phyloP scores from a whole-genome alignment of 2,888 invertebrate genomes.

The Thereva nobilitata region DNA sequence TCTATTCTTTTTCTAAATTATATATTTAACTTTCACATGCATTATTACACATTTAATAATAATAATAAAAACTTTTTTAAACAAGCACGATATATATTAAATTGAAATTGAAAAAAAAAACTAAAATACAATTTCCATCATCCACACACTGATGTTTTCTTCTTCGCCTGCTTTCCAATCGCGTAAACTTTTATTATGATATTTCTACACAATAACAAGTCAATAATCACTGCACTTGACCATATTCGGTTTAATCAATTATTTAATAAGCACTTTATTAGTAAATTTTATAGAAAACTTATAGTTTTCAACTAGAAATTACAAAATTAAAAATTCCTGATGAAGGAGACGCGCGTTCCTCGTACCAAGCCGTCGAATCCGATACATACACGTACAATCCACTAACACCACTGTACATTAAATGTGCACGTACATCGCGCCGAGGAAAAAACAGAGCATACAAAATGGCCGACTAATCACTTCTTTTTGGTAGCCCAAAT shows the following conservation, averaged over 20 bases:
- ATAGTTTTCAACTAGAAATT: slow-evolving; percentile 22
- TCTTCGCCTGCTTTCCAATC: slow-evolving; percentile 5
- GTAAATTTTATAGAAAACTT: slow-evolving; percentile 5
- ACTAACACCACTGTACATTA: slow-evolving; percentile 19
- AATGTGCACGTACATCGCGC: slow-evolving; percentile 34
- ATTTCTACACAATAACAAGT: slow-evolving; percentile 21
- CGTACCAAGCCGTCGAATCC: slow-evolving; percentile 55
- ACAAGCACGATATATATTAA: slow-evolving; percentile 15
- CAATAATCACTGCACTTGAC: slow-evolving; percentile 28
- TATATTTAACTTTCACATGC: too few species aligned
- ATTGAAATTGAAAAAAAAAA: slow-evolving; percentile 27
- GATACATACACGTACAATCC: slow-evolving; percentile 43
- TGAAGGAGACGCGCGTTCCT: slow-evolving; percentile 56
- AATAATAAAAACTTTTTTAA: too few species aligned
- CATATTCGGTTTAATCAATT: slow-evolving; percentile 4
- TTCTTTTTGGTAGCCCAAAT: slow-evolving; percentile 21
- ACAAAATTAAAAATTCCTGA: slow-evolving; percentile 42
- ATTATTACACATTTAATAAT: too few species aligned
- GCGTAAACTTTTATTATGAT: slow-evolving; percentile 21
- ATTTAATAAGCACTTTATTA: background rate
- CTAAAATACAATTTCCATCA: slow-evolving; percentile 17
- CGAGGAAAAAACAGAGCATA: slow-evolving; percentile 37
- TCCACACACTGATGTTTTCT: slow-evolving; percentile 26
- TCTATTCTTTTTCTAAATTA: too few species aligned
- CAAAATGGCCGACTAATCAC: slow-evolving; percentile 36